Conservation (phyloP, 2,888 invertebrate genomes). For the Nephrocerus scutellatus region DNA sequence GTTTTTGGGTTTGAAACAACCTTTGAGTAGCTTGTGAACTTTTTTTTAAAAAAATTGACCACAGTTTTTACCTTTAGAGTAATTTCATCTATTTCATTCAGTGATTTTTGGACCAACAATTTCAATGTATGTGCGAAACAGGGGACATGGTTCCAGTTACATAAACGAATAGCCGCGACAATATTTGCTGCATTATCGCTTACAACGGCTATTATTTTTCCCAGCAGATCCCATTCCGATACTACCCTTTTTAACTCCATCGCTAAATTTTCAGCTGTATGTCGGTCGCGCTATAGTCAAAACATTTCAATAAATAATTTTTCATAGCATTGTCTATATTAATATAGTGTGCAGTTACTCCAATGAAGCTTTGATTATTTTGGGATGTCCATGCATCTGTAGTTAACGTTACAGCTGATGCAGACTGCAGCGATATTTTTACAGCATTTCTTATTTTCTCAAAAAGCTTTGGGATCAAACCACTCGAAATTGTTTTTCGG, state of each 20-base stretch:
- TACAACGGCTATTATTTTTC: conserved; percentile 12
- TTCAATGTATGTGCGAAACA: conserved; percentile 17
- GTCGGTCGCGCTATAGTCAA: conserved; percentile 1
- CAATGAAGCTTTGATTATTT: conserved; percentile 7
- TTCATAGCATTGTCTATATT: conserved; percentile 1
- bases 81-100: not conserved
- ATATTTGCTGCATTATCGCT: conserved; percentile 17
- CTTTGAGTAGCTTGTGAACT: not conserved
- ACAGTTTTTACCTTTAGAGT: not conserved
- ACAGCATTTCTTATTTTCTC: too few species aligned
- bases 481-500: conserved; percentile 4
- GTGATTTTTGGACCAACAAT: not conserved
- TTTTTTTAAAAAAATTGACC: not conserved
- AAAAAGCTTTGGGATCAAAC: not conserved
- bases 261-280: conserved; percentile 6
- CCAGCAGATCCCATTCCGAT: conserved; percentile 3
- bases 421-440: too few species aligned
- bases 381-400: conserved; percentile 15
- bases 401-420: too few species aligned
- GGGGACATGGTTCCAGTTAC: conserved; percentile 9
- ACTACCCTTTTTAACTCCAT: not conserved
- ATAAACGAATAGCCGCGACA: conserved; percentile 7
- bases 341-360: conserved; percentile 16
- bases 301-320: conserved; percentile 8
- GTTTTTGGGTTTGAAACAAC: not conserved